phyloP scores from a whole-genome alignment of 2,113 vertebrate genomes.

The Lophochroa leadbeateri region DNA sequence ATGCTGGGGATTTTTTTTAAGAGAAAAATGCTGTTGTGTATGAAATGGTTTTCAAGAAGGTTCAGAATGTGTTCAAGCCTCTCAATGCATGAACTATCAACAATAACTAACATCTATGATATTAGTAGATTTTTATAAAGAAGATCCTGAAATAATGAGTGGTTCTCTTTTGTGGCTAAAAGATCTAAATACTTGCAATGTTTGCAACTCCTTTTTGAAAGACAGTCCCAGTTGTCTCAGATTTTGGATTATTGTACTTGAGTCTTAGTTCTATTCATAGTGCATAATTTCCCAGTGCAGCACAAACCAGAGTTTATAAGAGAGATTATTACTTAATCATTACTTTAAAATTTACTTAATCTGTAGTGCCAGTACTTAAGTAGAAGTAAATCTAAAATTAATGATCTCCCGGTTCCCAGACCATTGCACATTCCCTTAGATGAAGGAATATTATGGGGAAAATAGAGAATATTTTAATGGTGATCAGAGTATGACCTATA shows the following conservation, averaged over 20 bases:
- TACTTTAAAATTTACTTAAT: conserved; percentile 2
- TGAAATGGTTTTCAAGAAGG: neutral
- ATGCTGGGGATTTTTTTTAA: rapidly evolving
- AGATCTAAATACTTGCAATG: neutral
- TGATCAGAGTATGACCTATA: neutral
- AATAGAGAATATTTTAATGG: conserved; percentile 29
- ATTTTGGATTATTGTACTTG: neutral
- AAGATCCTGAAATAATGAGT: neutral
- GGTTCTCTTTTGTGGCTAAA: neutral
- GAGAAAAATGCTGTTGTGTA: rapidly evolving
- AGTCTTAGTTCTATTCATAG: neutral
- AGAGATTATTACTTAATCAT: neutral
- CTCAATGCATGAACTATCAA: neutral
- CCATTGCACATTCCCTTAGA: neutral
- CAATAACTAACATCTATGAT: neutral
- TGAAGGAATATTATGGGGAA: neutral
- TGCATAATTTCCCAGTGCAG: neutral
- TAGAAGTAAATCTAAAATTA: neutral
- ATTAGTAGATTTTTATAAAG: neutral
- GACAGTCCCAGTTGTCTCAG: neutral
- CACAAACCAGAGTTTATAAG: neutral
- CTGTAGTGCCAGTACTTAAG: neutral
- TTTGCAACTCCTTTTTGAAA: neutral
- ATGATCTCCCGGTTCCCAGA: neutral
- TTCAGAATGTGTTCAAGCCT: neutral